A percentile compares a stretch with the other conserved stretches of the same genome.
Evolutionary conservation across 2,113 vertebrate species (phyloP).

Genomic region (Procavia capensis): DNA sequence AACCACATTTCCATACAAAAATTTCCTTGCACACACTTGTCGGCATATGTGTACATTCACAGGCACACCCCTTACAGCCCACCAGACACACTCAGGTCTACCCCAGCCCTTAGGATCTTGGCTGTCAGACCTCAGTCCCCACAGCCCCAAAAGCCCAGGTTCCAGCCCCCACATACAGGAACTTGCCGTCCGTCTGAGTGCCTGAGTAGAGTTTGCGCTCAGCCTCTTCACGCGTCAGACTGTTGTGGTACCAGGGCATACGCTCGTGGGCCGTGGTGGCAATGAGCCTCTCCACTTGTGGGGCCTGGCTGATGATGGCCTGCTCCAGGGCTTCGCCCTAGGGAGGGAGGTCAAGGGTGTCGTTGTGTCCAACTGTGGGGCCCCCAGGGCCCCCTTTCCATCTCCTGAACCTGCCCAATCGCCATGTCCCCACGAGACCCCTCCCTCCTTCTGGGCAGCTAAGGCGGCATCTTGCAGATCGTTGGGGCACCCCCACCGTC

Average conservation of each 20-base stretch:
- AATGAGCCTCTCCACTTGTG: constrained; percentile 97
- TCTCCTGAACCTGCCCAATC: neutral
- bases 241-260: constrained; percentile 95
- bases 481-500: neutral
- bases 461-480: neutral
- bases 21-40: neutral
- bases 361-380: fast-evolving
- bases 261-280: constrained; percentile 96
- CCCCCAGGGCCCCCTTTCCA: neutral
- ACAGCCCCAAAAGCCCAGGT: neutral
- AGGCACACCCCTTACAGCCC: neutral
- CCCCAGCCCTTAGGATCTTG: neutral
- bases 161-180: constrained; percentile 90
- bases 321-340: constrained; percentile 97
- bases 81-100: neutral
- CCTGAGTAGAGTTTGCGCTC: constrained; percentile 94
- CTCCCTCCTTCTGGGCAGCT: neutral
- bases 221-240: constrained; percentile 89
- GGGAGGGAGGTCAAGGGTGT: fast-evolving
- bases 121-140: neutral
- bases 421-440: neutral
- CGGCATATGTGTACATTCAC: neutral
- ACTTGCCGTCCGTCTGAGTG: constrained; percentile 95
- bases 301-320: constrained; percentile 97
- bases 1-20: neutral